Percentiles rank a stretch among this genome's conserved stretches.
Evolutionary conservation across 2,113 vertebrate genomes (phyloP).

Genomic region (Gymnobelideus leadbeateri): DNA sequence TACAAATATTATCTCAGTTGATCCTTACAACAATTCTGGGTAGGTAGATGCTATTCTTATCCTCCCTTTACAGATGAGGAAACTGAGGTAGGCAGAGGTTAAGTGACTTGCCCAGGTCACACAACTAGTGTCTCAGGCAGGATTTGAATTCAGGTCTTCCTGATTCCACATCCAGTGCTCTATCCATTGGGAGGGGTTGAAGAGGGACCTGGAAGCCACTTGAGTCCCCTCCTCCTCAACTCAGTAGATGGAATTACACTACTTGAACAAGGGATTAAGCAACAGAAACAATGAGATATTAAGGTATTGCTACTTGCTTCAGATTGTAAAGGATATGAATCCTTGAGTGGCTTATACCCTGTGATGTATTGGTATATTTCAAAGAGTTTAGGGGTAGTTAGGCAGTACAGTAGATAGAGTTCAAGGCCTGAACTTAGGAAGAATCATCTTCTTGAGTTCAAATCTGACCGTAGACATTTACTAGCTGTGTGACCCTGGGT

Average conservation of each 20-base stretch:
- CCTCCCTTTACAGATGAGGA: not conserved
- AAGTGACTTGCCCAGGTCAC: too few species aligned
- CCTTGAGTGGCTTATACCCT: not conserved
- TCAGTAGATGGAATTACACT: too few species aligned
- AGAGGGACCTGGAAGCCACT: too few species aligned
- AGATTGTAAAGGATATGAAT: not conserved
- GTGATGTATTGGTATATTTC: too few species aligned
- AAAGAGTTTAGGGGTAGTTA: not conserved
- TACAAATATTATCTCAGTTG: not conserved
- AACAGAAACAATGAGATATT: too few species aligned
- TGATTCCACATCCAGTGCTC: not conserved
- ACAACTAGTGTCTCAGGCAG: too few species aligned
- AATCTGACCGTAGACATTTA: not conserved
- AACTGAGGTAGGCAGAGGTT: too few species aligned
- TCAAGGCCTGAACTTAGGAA: not conserved
- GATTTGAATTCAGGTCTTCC: too few species aligned
- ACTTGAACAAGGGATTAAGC: too few species aligned
- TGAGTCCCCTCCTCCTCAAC: not conserved
- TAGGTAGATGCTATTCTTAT: too few species aligned
- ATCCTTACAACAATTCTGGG: not conserved
- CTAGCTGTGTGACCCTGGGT: not conserved
- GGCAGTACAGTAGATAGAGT: not conserved
- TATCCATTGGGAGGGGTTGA: not conserved
- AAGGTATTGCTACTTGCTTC: not conserved
- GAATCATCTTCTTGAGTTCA: not conserved